A percentile compares a stretch with the other conserved stretches of the same genome.
Conservation (phyloP, 1,140 invertebrate genomes). For the Meloidogyne floridensis region DNA sequence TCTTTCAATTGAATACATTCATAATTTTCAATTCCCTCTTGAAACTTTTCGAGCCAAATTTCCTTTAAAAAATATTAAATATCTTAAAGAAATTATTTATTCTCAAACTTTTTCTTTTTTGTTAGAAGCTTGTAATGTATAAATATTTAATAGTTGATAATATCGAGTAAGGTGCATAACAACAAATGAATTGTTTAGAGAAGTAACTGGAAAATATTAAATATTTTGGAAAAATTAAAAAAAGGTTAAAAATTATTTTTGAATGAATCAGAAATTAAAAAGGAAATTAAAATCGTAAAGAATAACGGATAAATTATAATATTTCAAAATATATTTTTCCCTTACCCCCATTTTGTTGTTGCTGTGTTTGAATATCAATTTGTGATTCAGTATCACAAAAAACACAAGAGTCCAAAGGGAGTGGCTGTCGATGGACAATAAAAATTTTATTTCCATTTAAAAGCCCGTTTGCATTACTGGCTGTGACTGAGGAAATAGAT, state of each 20-base stretch:
- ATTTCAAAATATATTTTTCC: conserved; percentile 16
- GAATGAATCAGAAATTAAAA: neutral
- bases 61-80: conserved; percentile 47
- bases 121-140: conserved; percentile 56
- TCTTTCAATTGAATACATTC: conserved; percentile 64
- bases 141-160: conserved; percentile 63
- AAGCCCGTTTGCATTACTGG: neutral
- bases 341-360: conserved; percentile 38
- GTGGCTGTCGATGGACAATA: conserved; percentile 74
- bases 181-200: conserved; percentile 64
- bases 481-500: neutral
- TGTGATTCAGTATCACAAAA: conserved; percentile 73
- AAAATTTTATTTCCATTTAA: conserved; percentile 66
- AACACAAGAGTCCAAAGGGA: conserved; percentile 74
- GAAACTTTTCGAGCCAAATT: conserved; percentile 65
- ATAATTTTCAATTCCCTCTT: conserved; percentile 64
- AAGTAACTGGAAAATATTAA: conserved; percentile 39
- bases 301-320: too few species aligned
- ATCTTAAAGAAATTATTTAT: conserved; percentile 12
- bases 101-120: conserved; percentile 55
- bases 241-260: neutral
- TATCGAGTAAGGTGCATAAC: conserved; percentile 64
- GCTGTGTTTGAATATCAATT: conserved; percentile 68
- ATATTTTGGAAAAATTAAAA: too few species aligned
- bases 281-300: neutral